Conservation (phyloP, 2,888 invertebrate species). For the Andrena camellia region DNA sequence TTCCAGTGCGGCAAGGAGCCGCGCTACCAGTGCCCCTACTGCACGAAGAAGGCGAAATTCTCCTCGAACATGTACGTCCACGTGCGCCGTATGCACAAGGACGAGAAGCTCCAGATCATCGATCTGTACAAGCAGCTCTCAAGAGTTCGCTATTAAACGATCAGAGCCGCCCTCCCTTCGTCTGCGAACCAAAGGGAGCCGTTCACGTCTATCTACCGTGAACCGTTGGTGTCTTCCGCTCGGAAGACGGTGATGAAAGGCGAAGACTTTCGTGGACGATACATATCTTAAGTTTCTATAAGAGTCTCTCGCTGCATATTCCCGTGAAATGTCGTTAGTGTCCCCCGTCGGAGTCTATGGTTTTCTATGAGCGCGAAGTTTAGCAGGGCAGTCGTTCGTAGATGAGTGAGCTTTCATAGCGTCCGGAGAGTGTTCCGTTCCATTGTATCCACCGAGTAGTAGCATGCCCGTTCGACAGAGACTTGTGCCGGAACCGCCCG, state of each 20-base stretch:
- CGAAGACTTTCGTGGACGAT: slow-evolving; percentile 3
- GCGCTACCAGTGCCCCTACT: slow-evolving; percentile 84
- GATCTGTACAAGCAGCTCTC: slow-evolving; percentile 75
- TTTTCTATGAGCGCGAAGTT: too few species aligned
- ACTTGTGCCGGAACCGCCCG: too few species aligned
- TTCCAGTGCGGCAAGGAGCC: slow-evolving; percentile 84
- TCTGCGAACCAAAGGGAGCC: neutral
- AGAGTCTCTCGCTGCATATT: neutral
- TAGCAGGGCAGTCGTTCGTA: neutral
- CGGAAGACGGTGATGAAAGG: neutral
- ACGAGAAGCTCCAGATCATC: slow-evolving; percentile 77
- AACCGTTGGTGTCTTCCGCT: neutral
- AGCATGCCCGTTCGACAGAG: too few species aligned
- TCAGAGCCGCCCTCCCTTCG: neutral
- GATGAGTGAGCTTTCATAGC: neutral
- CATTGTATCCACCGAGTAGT: too few species aligned
- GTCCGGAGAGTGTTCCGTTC: too few species aligned
- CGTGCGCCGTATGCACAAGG: slow-evolving; percentile 77
- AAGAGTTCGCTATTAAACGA: slow-evolving; percentile 57
- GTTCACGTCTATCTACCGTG: neutral
- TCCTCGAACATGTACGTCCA: slow-evolving; percentile 82
- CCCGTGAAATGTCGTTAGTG: neutral
- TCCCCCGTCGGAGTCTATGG: neutral
- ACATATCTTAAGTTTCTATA: slow-evolving; percentile 22
- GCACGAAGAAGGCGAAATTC: slow-evolving; percentile 80